Evolutionary conservation across 2,888 invertebrate species (phyloP), one percentile per base, ranked within the genome.

Genomic region (Thysanoteuthis rhombus): DNA sequence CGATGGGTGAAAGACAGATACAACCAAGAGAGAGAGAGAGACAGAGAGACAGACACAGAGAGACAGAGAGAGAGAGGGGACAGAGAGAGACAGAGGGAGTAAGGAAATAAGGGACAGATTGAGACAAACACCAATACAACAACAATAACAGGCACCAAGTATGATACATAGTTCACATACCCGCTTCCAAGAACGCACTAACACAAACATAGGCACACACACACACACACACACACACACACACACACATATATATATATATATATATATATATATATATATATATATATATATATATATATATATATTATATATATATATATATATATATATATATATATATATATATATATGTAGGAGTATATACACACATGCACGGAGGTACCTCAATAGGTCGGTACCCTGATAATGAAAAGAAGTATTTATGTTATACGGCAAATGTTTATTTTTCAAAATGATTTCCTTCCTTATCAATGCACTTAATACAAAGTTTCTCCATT

Each of bases 311-410:
- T 90, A 90, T 90, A 39, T 42, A 40, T 40, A 90, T 32, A 25
- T 90, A 90, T 42, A 90, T 90, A 39, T 40, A 90, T 90, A 90
- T 40, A 90, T 90, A 90, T 40, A 90, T 90, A 40, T 40, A 90
- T 90, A 90, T 40, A 38, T 36, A 8, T 39, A n/a, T n/a, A n/a
- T n/a, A n/a, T n/a, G n/a, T n/a, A n/a, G n/a, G n/a, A n/a, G n/a
- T n/a, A n/a, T n/a, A n/a, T 90, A n/a, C n/a, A n/a, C n/a, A 10
- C n/a, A n/a, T 39, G 16, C n/a, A n/a, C 10, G 25, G 10, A n/a
- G 6, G 25, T 90, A n/a, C 19, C 28, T 89, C 89, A 10, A 19
- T 89, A 4, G 22, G 32, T 89, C 16, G 1, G 45, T 45, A 10
- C 16, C 45, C 12, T 45, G 1, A 45, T 45, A 19, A 45, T 12